A percentile compares a stretch with the other conserved stretches of the same genome.
Conservation (phyloP, 2,888 invertebrate genomes). For the Hirtodrosophila cameraria region DNA sequence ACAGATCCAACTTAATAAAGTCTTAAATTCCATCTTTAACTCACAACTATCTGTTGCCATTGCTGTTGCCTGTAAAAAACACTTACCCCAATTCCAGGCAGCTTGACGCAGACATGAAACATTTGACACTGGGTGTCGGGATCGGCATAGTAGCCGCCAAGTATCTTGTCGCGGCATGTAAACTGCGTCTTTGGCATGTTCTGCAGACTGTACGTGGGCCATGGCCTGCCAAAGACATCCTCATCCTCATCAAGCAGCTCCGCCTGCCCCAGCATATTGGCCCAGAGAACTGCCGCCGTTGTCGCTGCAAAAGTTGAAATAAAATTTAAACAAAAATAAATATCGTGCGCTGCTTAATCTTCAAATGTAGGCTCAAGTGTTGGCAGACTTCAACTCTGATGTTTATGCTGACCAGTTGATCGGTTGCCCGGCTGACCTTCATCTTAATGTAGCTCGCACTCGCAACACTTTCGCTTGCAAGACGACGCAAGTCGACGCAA, state of each 20-base stretch:
- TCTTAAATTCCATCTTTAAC: not conserved
- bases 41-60: conserved; percentile 15
- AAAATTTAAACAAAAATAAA: conserved; percentile 29
- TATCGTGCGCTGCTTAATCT: conserved; percentile 50
- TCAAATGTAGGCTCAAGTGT: conserved; percentile 43
- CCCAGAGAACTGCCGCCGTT: conserved; percentile 47
- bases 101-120: conserved; percentile 94
- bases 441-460: conserved; percentile 34
- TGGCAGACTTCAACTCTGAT: conserved; percentile 12
- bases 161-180: conserved; percentile 92
- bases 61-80: conserved; percentile 22
- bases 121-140: conserved; percentile 94
- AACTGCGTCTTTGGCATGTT: conserved; percentile 87
- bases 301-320: conserved; percentile 59
- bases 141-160: conserved; percentile 95
- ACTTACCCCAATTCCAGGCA: conserved; percentile 90
- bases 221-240: conserved; percentile 79
- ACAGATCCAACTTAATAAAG: no score
- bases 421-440: conserved; percentile 64
- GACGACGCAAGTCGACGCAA: no score
- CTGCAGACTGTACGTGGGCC: conserved; percentile 86
- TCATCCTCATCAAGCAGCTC: conserved; percentile 75
- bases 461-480: conserved; percentile 71
- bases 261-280: conserved; percentile 56
- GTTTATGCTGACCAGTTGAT: conserved; percentile 28